A percentile compares a stretch with the other conserved stretches of the same genome.
phyloP scores from a whole-genome alignment of 2,113 vertebrate species.

The Rutilus rutilus region DNA sequence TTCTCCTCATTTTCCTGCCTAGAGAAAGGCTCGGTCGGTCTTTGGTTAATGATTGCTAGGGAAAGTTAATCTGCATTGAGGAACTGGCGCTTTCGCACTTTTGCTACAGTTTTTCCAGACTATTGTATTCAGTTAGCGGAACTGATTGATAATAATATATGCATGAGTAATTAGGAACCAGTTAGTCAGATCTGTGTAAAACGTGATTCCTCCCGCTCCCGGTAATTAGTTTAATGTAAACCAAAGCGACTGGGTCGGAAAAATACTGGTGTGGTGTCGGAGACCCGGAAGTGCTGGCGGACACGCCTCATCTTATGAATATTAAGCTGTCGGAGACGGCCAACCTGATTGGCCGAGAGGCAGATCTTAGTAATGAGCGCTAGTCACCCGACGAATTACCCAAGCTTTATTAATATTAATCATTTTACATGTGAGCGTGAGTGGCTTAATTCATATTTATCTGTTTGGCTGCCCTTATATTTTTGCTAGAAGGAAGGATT shows the following conservation, averaged over 20 bases:
- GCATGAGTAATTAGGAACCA: not conserved
- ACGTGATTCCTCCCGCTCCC: not conserved
- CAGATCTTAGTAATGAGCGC: not conserved
- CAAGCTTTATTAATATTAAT: constrained; percentile 14
- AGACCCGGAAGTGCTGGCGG: constrained; percentile 15
- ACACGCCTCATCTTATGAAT: not conserved
- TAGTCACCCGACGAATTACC: not conserved
- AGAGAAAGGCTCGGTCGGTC: not conserved
- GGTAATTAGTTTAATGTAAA: constrained; percentile 1
- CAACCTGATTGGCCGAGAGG: not conserved
- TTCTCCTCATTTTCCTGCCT: not conserved
- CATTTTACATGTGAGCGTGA: not conserved
- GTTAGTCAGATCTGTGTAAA: not conserved
- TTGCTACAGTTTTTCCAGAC: not conserved
- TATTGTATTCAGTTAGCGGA: not conserved
- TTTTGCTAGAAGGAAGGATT: not conserved
- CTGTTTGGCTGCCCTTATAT: not conserved
- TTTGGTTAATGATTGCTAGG: not conserved
- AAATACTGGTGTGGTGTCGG: not conserved
- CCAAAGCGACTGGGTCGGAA: not conserved
- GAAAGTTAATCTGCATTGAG: not conserved
- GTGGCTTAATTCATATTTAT: not conserved
- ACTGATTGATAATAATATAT: not conserved
- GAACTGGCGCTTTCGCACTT: not conserved
- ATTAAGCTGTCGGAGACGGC: not conserved